phyloP scores from a whole-genome alignment of 1,140 invertebrate species.

The Thaumatotibia leucotreta region DNA sequence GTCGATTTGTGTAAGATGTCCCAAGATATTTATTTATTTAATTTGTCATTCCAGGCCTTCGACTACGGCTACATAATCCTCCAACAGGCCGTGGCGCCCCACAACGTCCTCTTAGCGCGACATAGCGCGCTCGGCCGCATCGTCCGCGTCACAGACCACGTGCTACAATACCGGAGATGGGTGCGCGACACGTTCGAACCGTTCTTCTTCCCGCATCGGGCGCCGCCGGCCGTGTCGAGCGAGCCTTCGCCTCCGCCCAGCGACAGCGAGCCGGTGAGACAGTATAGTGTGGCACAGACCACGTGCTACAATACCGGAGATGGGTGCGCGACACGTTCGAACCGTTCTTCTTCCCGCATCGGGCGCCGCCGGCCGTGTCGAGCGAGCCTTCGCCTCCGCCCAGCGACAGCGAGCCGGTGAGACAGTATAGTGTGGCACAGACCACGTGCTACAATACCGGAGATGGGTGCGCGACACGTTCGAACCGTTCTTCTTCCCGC shows the following conservation, averaged over 20 bases:
- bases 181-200: constrained; percentile 81
- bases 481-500: constrained; percentile 68
- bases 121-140: constrained; percentile 91
- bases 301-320: constrained; percentile 82
- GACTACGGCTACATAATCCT: constrained; percentile 95
- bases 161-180: constrained; percentile 92
- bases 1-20: too few relatives aligned
- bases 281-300: background rate
- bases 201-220: constrained; percentile 58
- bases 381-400: constrained; percentile 8
- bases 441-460: constrained; percentile 81
- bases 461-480: constrained; percentile 84
- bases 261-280: background rate
- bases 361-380: constrained; percentile 26
- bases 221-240: constrained; percentile 23
- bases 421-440: background rate
- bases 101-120: constrained; percentile 81
- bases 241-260: constrained; percentile 5
- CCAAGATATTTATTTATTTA: too few relatives aligned
- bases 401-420: background rate
- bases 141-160: constrained; percentile 94
- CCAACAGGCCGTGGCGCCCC: constrained; percentile 86
- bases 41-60: constrained; percentile 88
- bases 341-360: constrained; percentile 62
- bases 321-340: constrained; percentile 84